Percentiles rank a stretch among this genome's conserved stretches.
Conservation (phyloP, 2,113 vertebrate genomes). For the Geococcyx californianus region DNA sequence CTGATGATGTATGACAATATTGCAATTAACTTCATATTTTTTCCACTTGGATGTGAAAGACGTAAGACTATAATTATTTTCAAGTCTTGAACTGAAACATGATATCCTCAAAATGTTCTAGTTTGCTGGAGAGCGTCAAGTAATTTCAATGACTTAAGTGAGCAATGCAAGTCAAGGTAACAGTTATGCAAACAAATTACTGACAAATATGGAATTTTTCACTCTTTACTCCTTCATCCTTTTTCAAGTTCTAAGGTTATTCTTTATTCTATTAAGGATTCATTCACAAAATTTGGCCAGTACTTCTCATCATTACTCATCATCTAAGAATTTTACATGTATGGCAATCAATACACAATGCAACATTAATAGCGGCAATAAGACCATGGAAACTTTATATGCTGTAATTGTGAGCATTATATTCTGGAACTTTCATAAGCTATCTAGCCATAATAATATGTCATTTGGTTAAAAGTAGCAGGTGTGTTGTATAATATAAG, state of each 20-base stretch:
- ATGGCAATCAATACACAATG: neutral
- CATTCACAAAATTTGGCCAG: neutral
- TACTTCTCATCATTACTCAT: neutral
- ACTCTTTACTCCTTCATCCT: neutral
- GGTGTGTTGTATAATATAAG: neutral
- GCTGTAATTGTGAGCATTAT: neutral
- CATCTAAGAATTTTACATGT: neutral
- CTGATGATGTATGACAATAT: neutral
- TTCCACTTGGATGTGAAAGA: neutral
- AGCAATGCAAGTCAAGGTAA: neutral
- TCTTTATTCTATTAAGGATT: neutral
- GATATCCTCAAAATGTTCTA: neutral
- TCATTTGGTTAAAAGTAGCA: neutral
- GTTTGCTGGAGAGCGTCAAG: neutral
- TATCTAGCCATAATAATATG: neutral
- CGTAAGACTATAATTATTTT: neutral
- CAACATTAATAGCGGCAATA: neutral
- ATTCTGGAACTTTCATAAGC: neutral
- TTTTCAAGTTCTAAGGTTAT: neutral
- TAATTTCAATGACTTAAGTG: neutral
- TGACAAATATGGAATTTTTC: neutral
- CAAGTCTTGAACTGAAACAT: neutral
- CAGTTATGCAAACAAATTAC: neutral
- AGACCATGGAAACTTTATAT: neutral
- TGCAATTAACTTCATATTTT: neutral